phyloP scores from a whole-genome alignment of 2,888 invertebrate genomes.

The Palloptera scutellata region DNA sequence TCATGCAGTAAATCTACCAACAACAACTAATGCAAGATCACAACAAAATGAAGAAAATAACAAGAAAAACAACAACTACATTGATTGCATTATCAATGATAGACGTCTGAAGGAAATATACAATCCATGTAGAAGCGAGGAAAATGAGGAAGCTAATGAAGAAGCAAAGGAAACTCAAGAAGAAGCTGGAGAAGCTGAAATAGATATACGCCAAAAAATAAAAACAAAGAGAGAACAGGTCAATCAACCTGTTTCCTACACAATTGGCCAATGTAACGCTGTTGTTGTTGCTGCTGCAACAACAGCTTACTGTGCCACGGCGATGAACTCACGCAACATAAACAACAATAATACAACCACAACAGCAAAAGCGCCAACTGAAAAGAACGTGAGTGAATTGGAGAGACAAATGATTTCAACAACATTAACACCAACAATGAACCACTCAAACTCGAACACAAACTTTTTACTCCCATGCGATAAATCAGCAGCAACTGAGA shows the following conservation, averaged over 20 bases:
- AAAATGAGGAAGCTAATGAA: neutral
- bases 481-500: slow-evolving; percentile 17
- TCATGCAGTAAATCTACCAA: slow-evolving; percentile 11
- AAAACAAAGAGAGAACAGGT: slow-evolving; percentile 46
- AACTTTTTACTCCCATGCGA: slow-evolving; percentile 19
- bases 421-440: slow-evolving; percentile 2
- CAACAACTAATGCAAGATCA: slow-evolving; percentile 49
- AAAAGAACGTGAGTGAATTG: slow-evolving; percentile 18
- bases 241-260: slow-evolving; percentile 57
- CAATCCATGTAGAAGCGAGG: neutral
- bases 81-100: neutral
- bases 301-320: neutral
- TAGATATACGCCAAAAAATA: slow-evolving; percentile 15
- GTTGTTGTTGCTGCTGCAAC: slow-evolving; percentile 11
- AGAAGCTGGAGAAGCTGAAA: neutral
- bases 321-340: slow-evolving; percentile 15
- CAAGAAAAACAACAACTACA: slow-evolving; percentile 40
- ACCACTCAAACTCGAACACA: neutral
- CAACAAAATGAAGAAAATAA: slow-evolving; percentile 54
- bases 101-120: neutral
- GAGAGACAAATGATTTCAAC: neutral
- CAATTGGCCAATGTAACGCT: slow-evolving; percentile 16
- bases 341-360: slow-evolving; percentile 26
- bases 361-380: slow-evolving; percentile 13
- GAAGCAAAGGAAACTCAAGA: neutral